phyloP scores from a whole-genome alignment of 2,113 vertebrate species.

The Gallinago media region DNA sequence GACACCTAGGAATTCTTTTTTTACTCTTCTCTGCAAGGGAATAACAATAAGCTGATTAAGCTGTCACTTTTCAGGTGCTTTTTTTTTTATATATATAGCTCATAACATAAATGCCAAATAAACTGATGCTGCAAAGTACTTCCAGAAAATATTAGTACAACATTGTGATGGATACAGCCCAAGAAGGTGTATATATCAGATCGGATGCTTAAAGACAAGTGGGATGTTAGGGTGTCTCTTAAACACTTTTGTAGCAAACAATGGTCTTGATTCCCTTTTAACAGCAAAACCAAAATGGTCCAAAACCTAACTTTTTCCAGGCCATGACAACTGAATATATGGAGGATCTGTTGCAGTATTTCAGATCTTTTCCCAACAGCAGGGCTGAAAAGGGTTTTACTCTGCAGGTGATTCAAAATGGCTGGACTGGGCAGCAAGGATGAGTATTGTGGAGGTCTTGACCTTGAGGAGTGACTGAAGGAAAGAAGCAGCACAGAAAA shows the following conservation, averaged over 20 bases:
- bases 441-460: background rate
- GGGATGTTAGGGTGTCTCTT: background rate
- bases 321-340: background rate
- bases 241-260: background rate
- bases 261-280: background rate
- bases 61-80: background rate
- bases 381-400: background rate
- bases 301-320: background rate
- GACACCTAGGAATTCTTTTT: background rate
- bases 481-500: background rate
- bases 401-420: background rate
- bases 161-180: fast-evolving
- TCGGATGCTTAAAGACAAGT: background rate
- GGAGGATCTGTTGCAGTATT: background rate
- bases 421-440: background rate
- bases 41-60: background rate
- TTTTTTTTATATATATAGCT: background rate
- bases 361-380: background rate
- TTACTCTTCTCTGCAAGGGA: background rate
- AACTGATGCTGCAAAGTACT: background rate
- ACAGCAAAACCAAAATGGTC: background rate
- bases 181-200: background rate
- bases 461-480: background rate
- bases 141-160: background rate
- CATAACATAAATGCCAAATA: background rate